Percentiles rank a stretch among this genome's conserved stretches.
phyloP scores from a whole-genome alignment of 2,113 vertebrate species.

The Malurus cyaneus region DNA sequence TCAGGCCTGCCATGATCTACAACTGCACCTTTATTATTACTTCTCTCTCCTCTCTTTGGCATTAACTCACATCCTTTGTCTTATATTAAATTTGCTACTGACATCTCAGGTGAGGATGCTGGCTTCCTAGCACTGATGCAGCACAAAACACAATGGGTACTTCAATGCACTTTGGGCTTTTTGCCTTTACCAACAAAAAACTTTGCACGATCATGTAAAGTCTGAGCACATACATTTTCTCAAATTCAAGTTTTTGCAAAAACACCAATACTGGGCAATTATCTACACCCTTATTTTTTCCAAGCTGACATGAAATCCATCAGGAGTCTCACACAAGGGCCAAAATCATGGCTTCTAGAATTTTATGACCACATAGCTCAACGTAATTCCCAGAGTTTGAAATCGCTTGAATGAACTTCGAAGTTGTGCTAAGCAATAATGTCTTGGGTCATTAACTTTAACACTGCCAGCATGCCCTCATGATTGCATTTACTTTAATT shows the following conservation, averaged over 20 bases:
- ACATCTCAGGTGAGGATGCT: neutral
- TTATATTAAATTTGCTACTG: neutral
- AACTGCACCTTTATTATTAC: neutral
- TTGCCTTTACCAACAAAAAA: neutral
- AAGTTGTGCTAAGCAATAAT: neutral
- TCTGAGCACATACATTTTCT: neutral
- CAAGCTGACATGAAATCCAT: neutral
- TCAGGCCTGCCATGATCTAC: neutral
- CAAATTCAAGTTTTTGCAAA: neutral
- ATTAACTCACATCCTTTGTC: neutral
- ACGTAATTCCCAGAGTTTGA: neutral
- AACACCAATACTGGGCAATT: neutral
- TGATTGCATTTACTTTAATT: constrained; percentile 27
- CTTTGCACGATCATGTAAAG: neutral
- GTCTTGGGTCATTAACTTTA: neutral
- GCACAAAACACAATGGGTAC: neutral
- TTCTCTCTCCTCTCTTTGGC: neutral
- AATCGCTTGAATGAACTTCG: neutral
- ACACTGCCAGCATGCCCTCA: neutral
- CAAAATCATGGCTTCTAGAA: neutral
- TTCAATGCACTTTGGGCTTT: neutral
- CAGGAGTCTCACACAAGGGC: neutral
- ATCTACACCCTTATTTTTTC: neutral
- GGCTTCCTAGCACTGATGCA: neutral
- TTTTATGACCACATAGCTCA: neutral